Evolutionary conservation across 2,888 invertebrate genomes (phyloP).

Genomic region (Malacosoma neustria): DNA sequence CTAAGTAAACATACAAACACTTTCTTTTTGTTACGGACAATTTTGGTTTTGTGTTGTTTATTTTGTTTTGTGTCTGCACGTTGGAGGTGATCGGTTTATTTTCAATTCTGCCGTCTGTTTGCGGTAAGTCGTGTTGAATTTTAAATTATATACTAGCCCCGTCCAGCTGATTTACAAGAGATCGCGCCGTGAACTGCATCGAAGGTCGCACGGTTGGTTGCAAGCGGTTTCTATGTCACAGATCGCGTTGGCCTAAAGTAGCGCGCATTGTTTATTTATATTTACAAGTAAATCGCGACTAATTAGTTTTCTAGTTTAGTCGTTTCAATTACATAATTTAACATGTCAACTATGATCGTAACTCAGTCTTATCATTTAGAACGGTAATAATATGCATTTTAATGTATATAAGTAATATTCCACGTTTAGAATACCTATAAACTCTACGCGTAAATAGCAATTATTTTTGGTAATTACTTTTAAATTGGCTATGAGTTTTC

Average conservation of each 20-base stretch:
- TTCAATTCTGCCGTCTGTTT: constrained; percentile 56
- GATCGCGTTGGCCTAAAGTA: constrained; percentile 24
- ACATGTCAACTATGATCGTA: not conserved
- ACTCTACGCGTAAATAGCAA: too few relatives aligned
- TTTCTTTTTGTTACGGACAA: constrained; percentile 41
- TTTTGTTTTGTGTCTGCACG: constrained; percentile 53
- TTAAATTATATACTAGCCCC: constrained; percentile 45
- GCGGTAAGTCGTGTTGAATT: constrained; percentile 62
- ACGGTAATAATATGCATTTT: too few relatives aligned
- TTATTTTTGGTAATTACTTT: too few relatives aligned
- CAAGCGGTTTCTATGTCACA: constrained; percentile 44
- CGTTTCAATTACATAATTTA: constrained; percentile 7
- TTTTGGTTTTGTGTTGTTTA: constrained; percentile 64
- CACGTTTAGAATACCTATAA: too few relatives aligned
- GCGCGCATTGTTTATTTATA: constrained; percentile 25
- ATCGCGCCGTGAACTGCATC: constrained; percentile 54
- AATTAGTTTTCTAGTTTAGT: constrained; percentile 14
- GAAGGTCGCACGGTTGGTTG: constrained; percentile 47
- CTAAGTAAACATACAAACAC: constrained; percentile 35
- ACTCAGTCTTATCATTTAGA: not conserved
- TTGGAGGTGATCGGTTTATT: constrained; percentile 64
- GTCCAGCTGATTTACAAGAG: constrained; percentile 58
- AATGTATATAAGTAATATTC: too few relatives aligned
- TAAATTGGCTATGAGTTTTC: too few relatives aligned
- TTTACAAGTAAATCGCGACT: constrained; percentile 14